phyloP scores from a whole-genome alignment of 2,113 vertebrate species.

The Saccopteryx bilineata region DNA sequence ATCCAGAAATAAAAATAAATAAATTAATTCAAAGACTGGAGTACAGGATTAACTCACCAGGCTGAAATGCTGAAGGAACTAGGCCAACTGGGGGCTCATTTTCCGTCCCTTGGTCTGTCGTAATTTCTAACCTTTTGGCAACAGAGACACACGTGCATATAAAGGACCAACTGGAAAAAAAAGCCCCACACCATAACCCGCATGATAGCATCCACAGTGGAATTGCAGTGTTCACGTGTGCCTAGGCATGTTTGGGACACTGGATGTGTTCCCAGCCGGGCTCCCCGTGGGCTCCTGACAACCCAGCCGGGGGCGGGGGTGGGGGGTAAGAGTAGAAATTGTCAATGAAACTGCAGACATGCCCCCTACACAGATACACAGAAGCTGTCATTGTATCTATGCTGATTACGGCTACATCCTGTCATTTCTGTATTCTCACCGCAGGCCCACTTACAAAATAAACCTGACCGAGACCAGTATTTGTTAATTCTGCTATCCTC shows the following conservation, averaged over 20 bases:
- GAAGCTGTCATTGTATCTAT: no score
- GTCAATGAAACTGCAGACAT: neutral
- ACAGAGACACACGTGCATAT: neutral
- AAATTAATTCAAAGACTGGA: neutral
- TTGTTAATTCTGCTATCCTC: neutral
- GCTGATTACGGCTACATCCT: neutral
- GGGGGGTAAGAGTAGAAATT: neutral
- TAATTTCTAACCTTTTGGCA: neutral
- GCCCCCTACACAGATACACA: neutral
- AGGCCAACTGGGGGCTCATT: neutral
- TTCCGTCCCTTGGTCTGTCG: neutral
- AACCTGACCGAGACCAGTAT: neutral
- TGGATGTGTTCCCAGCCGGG: neutral
- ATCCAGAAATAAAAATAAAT: conserved; percentile 17
- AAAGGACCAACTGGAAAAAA: neutral
- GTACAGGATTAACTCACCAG: neutral
- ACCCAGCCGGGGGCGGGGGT: neutral
- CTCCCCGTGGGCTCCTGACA: neutral
- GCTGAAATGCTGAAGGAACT: neutral
- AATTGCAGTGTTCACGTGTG: neutral
- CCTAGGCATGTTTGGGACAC: neutral
- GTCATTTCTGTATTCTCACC: neutral
- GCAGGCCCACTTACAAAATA: neutral
- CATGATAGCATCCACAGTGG: neutral
- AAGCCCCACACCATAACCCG: neutral